These are phyloP conservation scores for Drosophila phalerata DNA, from an alignment of 2,888 invertebrate species.

Conservation along the genomic window DNA sequence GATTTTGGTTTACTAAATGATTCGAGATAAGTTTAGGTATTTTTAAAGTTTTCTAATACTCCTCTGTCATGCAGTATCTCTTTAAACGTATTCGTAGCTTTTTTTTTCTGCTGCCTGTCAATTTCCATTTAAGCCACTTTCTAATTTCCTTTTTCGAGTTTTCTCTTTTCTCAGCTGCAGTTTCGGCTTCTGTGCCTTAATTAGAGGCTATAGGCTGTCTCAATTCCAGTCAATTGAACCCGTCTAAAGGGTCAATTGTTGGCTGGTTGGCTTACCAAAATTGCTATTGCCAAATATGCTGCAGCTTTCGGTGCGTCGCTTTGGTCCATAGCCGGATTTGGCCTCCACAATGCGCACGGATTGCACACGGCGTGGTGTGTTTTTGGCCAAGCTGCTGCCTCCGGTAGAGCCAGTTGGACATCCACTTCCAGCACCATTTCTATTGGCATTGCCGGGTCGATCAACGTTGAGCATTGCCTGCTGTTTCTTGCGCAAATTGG, in stretches of 20 bases:
- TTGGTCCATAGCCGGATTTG: conserved; percentile 76
- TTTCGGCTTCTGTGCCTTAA: not conserved
- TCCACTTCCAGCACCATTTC: not conserved
- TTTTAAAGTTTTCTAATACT: not conserved
- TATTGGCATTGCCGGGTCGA: conserved; percentile 2
- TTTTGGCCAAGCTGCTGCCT: conserved; percentile 48
- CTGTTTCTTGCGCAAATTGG: conserved; percentile 77
- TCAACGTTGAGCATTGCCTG: conserved; percentile 54
- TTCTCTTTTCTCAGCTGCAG: not conserved
- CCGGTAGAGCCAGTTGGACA: not conserved
- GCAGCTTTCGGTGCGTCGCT: conserved; percentile 84
- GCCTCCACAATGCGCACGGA: conserved; percentile 84
- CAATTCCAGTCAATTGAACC: conserved; percentile 9
- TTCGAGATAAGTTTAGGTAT: not conserved
- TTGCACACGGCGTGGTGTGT: conserved; percentile 82
- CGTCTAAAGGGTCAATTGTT: not conserved
- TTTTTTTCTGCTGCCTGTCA: not conserved
- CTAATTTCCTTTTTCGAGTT: not conserved
- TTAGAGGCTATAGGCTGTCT: conserved; percentile 2
- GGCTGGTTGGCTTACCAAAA: conserved; percentile 61
- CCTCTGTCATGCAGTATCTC: not conserved
- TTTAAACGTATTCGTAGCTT: not conserved
- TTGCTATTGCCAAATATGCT: conserved; percentile 80
- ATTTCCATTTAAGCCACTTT: not conserved
- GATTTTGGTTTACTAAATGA: no score